These are phyloP conservation scores for Lindbergichthys nudifrons DNA, from an alignment of 2,797 vertebrate species.

Conservation along the genomic window DNA sequence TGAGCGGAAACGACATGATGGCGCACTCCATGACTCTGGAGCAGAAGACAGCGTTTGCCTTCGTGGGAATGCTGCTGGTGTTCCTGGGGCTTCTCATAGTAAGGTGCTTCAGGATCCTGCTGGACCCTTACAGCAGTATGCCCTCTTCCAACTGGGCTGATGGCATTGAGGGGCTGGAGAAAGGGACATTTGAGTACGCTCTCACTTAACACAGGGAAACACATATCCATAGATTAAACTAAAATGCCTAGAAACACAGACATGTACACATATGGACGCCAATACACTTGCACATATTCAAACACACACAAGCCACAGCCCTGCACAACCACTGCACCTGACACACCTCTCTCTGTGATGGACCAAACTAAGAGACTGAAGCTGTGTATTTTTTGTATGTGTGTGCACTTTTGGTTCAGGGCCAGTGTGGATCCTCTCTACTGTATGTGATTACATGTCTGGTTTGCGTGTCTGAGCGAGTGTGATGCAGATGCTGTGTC, in stretches of 20 bases:
- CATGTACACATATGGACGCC: not conserved
- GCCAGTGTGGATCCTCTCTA: conserved; percentile 47
- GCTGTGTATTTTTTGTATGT: conserved; percentile 60
- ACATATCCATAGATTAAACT: conserved; percentile 43
- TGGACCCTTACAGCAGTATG: conserved; percentile 98
- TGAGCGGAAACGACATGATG: conserved; percentile 91
- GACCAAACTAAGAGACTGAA: conserved; percentile 56
- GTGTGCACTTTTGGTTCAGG: conserved; percentile 59
- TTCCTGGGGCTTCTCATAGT: conserved; percentile 96
- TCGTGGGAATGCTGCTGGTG: conserved; percentile 95
- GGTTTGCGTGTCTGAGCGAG: conserved; percentile 42
- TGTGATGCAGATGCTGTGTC: conserved; percentile 55
- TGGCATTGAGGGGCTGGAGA: conserved; percentile 95
- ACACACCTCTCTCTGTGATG: conserved; percentile 50
- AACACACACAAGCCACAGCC: conserved; percentile 36
- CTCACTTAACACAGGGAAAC: conserved; percentile 87
- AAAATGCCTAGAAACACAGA: conserved; percentile 59
- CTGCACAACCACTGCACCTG: conserved; percentile 47
- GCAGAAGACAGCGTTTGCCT: conserved; percentile 97
- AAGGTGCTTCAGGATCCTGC: conserved; percentile 95
- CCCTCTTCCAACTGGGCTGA: conserved; percentile 97
- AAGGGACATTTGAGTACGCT: conserved; percentile 96
- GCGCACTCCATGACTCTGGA: conserved; percentile 93
- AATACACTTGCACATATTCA: conserved; percentile 36
- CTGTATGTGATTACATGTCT: conserved; percentile 56